Base-by-base conservation (phyloP, 2,888 invertebrate genomes). In the Chouioia cunea region DNA sequence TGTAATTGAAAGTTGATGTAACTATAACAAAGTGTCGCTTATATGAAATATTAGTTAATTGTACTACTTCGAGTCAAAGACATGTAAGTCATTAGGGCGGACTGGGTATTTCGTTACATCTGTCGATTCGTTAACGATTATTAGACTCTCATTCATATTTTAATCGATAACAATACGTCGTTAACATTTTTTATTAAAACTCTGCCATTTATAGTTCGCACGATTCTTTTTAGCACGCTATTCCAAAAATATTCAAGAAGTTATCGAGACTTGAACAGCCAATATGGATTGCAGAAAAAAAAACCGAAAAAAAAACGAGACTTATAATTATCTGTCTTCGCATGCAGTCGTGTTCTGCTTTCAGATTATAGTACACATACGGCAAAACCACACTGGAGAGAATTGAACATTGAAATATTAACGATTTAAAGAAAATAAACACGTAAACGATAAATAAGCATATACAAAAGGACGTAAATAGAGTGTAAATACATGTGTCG, bases 1-100 rank as follows among this genome's bases (percentile, higher is more conserved):
- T 65, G 44, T 65, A 54, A 59, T 22, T 66, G 66, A 71, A 65
- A 72, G 60, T 65, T 68, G 46, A 58, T 58, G 52, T 67, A 23
- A 66, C 62, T 71, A 36, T 36, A 63, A 63, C 46, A 44, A 71
- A 71, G 66, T 64, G 63, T 71, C 63, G 63, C 63, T 71, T 71
- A 71, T n/a, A n/a, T 67, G 66, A 59, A 36, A 58, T 71, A 66
- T 66, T 71, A 65, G 48, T 71, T 67, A 44, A 43, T 67, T 23
- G 54, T 36, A 58, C 47, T 23, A 54, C 46, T 52, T 18, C 60
- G 12, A 44, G 27, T 66, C 53, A 20, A 57, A 43, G 16, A 27
- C 60, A 22, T 18, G 46, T 47, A 47, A 46, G 60, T 54, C 22
- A 20, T 46, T 59, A 59, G 23, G 12, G 63, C 15, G 47, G 20